A percentile compares a stretch with the other conserved stretches of the same genome.
Evolutionary conservation across 2,113 vertebrate genomes (phyloP).

Genomic region (Pyxicephalus adspersus): DNA sequence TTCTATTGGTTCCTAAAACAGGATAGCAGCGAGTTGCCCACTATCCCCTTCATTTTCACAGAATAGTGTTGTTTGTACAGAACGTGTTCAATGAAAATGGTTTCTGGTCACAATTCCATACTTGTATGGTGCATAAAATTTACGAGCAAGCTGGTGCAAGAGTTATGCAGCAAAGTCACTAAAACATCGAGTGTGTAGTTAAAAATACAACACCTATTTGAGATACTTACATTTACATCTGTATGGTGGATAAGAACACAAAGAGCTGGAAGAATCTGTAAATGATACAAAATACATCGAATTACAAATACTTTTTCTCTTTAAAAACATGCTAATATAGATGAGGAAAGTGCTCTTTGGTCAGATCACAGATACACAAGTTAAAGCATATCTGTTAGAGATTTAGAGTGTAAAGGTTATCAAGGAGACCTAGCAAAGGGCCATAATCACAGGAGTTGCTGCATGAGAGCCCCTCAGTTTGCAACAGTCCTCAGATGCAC

Average conservation of each 20-base stretch:
- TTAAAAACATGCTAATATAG: not conserved
- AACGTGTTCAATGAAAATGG: too few relatives aligned
- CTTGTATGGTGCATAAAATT: not conserved
- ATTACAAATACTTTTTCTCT: too few relatives aligned
- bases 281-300: too few relatives aligned
- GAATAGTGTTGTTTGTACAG: too few relatives aligned
- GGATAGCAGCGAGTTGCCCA: too few relatives aligned
- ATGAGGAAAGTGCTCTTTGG: not conserved
- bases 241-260: slow-evolving; percentile 98
- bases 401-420: slow-evolving; percentile 61
- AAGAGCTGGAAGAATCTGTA: slow-evolving; percentile 94
- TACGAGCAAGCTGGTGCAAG: not conserved
- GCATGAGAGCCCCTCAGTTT: slow-evolving; percentile 63
- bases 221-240: slow-evolving; percentile 94
- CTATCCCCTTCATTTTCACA: too few relatives aligned
- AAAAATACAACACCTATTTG: not conserved
- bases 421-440: slow-evolving; percentile 65
- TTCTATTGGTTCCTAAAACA: too few relatives aligned
- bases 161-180: too few relatives aligned
- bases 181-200: too few relatives aligned
- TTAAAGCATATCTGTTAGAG: slow-evolving; percentile 57
- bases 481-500: slow-evolving; percentile 78
- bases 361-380: slow-evolving; percentile 43
- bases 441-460: slow-evolving; percentile 76
- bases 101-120: too few relatives aligned